These are phyloP conservation scores for Dynastes maya DNA, from an alignment of 2,888 invertebrate genomes.

Conservation along the genomic window DNA sequence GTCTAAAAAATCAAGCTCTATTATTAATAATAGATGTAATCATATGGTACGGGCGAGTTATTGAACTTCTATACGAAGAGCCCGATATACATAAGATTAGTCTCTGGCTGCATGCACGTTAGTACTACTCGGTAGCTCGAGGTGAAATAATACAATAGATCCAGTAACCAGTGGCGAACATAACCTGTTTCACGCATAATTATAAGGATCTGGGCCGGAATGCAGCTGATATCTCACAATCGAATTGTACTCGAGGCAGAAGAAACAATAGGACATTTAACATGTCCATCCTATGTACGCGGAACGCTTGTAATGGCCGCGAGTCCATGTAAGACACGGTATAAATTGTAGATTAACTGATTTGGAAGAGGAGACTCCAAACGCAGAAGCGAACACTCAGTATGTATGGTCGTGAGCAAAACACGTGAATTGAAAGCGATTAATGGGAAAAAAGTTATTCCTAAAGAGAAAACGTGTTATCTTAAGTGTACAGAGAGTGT, in stretches of 20 bases:
- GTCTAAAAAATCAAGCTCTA: slow-evolving; percentile 46
- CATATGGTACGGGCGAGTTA: slow-evolving; percentile 40
- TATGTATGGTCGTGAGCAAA: too few relatives aligned
- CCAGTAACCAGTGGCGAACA: slow-evolving; percentile 56
- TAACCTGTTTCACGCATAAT: slow-evolving; percentile 57
- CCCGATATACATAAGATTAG: slow-evolving; percentile 33
- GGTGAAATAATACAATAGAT: slow-evolving; percentile 56
- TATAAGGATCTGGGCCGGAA: slow-evolving; percentile 55
- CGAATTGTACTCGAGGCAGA: slow-evolving; percentile 50
- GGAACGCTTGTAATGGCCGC: slow-evolving; percentile 21
- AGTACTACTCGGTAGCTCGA: slow-evolving; percentile 52
- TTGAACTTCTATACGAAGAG: slow-evolving; percentile 44
- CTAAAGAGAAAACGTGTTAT: too few relatives aligned
- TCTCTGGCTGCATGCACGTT: slow-evolving; percentile 3
- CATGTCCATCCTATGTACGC: slow-evolving; percentile 30
- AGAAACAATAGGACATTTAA: slow-evolving; percentile 55
- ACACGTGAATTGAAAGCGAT: too few relatives aligned
- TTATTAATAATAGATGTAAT: slow-evolving; percentile 52
- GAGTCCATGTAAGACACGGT: slow-evolving; percentile 45
- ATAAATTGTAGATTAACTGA: slow-evolving; percentile 36
- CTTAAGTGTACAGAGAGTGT: too few relatives aligned
- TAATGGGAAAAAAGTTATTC: too few relatives aligned
- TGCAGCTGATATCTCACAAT: slow-evolving; percentile 56
- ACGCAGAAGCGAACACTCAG: not conserved
- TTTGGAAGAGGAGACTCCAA: slow-evolving; percentile 8